Conservation (phyloP, 2,797 vertebrate species). For the Amphiprion clarkii region DNA sequence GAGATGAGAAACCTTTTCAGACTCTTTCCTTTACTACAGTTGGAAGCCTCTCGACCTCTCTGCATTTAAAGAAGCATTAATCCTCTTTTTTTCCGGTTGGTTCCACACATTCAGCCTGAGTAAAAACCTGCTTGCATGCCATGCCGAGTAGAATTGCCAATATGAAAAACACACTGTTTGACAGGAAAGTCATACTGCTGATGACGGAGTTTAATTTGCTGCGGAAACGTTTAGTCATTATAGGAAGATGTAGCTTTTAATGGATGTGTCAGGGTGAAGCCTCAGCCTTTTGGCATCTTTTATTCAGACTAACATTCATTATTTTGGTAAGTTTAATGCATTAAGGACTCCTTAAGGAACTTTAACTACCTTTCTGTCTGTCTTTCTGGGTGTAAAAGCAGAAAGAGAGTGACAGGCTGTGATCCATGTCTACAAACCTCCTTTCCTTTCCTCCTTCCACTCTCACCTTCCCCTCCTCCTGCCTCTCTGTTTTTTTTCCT, state of each 20-base stretch:
- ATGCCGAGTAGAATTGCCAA: not conserved
- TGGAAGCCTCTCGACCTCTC: too few species aligned
- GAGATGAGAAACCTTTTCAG: not conserved
- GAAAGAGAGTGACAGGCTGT: conserved; percentile 24
- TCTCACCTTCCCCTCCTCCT: conserved; percentile 2
- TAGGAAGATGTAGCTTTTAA: conserved; percentile 37
- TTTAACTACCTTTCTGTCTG: not conserved
- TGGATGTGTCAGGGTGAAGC: conserved; percentile 43
- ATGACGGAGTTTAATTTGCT: conserved; percentile 22
- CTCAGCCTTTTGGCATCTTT: conserved; percentile 1
- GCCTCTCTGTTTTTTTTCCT: conserved; percentile 60
- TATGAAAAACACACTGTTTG: not conserved
- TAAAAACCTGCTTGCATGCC: not conserved
- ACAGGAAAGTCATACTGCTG: not conserved
- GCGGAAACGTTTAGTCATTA: conserved; percentile 23
- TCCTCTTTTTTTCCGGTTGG: not conserved
- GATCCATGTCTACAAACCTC: conserved; percentile 33
- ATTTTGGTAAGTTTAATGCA: not conserved
- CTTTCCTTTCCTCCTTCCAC: not conserved
- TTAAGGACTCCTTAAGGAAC: not conserved
- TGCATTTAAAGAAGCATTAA: not conserved
- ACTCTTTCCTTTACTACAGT: too few species aligned
- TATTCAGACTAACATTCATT: conserved; percentile 21
- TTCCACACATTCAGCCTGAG: not conserved
- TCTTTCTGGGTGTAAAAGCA: conserved; percentile 1